Percentiles rank a stretch among this genome's conserved stretches.
Evolutionary conservation across 2,113 vertebrate genomes (phyloP).

Genomic region (Rynchops niger): DNA sequence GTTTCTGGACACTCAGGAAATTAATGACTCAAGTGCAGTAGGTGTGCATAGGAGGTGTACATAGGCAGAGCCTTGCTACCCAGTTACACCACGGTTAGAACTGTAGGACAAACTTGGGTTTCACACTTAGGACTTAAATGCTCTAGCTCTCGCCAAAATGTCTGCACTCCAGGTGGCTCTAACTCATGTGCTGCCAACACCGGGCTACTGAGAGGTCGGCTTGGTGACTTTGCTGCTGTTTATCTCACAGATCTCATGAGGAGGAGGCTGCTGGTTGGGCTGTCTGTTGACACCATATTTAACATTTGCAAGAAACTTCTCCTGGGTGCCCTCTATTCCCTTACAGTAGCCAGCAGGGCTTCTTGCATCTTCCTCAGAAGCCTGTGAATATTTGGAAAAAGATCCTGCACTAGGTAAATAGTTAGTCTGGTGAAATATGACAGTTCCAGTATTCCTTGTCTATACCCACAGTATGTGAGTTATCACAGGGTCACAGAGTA

Average conservation of each 20-base stretch:
- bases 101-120: background rate
- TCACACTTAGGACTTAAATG: background rate
- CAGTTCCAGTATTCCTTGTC: background rate
- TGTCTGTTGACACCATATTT: background rate
- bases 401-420: background rate
- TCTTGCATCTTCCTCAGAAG: background rate
- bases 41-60: too few relatives aligned
- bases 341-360: background rate
- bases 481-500: background rate
- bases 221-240: background rate
- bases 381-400: background rate
- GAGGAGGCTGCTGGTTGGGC: background rate
- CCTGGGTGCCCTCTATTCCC: background rate
- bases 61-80: background rate
- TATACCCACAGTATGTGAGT: background rate
- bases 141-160: background rate
- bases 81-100: background rate
- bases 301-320: background rate
- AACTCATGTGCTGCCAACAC: background rate
- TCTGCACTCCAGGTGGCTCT: background rate
- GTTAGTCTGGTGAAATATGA: background rate
- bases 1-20: background rate
- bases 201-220: background rate
- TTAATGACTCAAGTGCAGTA: background rate
- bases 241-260: background rate